A percentile compares a stretch with the other conserved stretches of the same genome.
phyloP scores from a whole-genome alignment of 2,888 invertebrate genomes.

The Drosophila prolongata region DNA sequence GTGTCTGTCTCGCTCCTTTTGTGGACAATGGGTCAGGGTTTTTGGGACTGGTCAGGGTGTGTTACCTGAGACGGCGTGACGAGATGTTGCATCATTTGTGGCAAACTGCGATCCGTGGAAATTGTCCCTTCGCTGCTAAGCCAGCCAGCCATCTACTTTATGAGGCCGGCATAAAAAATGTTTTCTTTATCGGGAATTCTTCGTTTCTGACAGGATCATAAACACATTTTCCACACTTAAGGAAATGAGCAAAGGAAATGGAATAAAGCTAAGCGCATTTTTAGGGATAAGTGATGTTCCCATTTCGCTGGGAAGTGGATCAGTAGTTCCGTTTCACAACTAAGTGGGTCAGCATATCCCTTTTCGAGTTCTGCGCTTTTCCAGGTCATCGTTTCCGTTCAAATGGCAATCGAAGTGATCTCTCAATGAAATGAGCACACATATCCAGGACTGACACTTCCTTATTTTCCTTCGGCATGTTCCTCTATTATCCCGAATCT shows the following conservation, averaged over 20 bases:
- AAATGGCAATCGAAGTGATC: constrained; percentile 46
- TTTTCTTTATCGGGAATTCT: constrained; percentile 31
- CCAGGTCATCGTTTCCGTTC: constrained; percentile 68
- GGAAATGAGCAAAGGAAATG: constrained; percentile 22
- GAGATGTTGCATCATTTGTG: constrained; percentile 64
- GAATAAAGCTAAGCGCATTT: constrained; percentile 6
- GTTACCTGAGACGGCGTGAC: constrained; percentile 46
- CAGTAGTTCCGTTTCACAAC: constrained; percentile 55
- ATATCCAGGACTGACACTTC: constrained; percentile 59
- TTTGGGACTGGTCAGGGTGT: constrained; percentile 38
- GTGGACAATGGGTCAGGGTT: constrained; percentile 51
- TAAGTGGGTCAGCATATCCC: constrained; percentile 58
- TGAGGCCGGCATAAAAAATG: constrained; percentile 46
- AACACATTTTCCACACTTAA: constrained; percentile 29
- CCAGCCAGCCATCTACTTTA: constrained; percentile 42
- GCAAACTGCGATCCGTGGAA: constrained; percentile 61
- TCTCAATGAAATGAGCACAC: constrained; percentile 41
- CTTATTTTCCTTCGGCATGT: constrained; percentile 16
- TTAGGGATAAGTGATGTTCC: neutral
- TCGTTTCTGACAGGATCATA: constrained; percentile 19
- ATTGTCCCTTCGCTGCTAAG: constrained; percentile 44
- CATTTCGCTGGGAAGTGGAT: constrained; percentile 40
- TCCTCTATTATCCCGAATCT: constrained; percentile 46
- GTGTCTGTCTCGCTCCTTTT: constrained; percentile 53
- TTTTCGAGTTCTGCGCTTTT: constrained; percentile 47